Evolutionary conservation across 2,113 vertebrate genomes (phyloP), one percentile per base, ranked within the genome.

Genomic region (Himantopus leucocephalus): DNA sequence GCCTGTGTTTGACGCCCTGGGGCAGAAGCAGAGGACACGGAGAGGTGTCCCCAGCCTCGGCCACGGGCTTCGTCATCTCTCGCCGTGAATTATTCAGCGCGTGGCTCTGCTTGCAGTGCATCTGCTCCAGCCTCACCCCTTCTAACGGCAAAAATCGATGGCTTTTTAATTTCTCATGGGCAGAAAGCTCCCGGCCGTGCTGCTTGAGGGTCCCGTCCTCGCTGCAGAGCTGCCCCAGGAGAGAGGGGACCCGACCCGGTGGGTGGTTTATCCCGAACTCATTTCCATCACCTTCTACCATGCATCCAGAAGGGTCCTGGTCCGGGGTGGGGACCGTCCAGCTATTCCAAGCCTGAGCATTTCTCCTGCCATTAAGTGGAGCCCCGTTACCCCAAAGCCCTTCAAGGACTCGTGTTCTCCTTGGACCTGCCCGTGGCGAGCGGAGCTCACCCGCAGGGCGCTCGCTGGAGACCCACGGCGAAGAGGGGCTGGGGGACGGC

Each of bases 101-200:
- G 43, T 8, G 58, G 77, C 96, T 98, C 84, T 56, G 91, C 80
- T 96, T 86, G 88, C 84, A 94, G 97, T 62, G 63, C 94, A 91
- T 84, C 94, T 92, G 93, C 96, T 94, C 75, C 75, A 8, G 53
- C 94, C 96, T 88, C 96, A 43, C 76, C 83, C 60, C 68, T 21
- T 67, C 96, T 98, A 97, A 98, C 96, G 96, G 98, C 97, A 95
- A 97, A 97, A 98, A 97, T 98, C 94, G 16, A 98, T 97, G 96
- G 78, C 23, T 97, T 96, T 47, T 96, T 97, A 94, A 97, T 94
- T 97, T 88, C 76, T 94, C 27, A 14, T 50, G 96, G 85, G 93
- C 85, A 52, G 86, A 94, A 95, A 92, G 73, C 82, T 96, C 81
- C 92, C 6, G 7, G 64, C 94, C 34, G 0, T 62, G 37, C 89